A percentile compares a stretch with the other conserved stretches of the same genome.
These are phyloP conservation scores for Neoascia interrupta DNA, from an alignment of 2,888 invertebrate genomes.

Conservation along the genomic window DNA sequence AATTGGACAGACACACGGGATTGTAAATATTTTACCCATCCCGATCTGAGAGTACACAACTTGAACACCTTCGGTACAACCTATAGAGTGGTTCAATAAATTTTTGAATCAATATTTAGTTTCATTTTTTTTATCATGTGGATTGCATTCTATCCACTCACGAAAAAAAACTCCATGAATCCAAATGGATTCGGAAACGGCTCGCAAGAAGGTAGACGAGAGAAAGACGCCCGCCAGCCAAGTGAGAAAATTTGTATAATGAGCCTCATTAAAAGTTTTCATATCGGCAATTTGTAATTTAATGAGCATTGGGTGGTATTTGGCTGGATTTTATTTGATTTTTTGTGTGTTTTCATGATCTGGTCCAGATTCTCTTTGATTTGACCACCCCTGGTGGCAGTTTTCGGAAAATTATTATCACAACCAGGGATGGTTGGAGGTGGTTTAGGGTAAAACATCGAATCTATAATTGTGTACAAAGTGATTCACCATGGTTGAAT, in stretches of 20 bases:
- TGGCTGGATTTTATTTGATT: constrained; percentile 53
- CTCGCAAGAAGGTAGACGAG: too few relatives aligned
- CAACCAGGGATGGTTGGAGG: not conserved
- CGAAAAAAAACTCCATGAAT: constrained; percentile 11
- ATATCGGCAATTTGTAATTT: constrained; percentile 62
- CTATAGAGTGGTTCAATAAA: constrained; percentile 55
- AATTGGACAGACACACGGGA: constrained; percentile 58
- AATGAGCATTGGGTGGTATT: constrained; percentile 57
- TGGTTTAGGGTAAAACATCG: too few relatives aligned
- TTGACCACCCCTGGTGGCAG: constrained; percentile 49
- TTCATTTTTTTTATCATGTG: constrained; percentile 35
- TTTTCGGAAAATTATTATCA: constrained; percentile 32
- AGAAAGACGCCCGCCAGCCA: not conserved
- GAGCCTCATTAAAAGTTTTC: constrained; percentile 60
- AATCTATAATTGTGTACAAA: not conserved
- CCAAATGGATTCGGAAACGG: constrained; percentile 19
- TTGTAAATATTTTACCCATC: constrained; percentile 64
- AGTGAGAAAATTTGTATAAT: constrained; percentile 26
- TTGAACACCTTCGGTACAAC: not conserved
- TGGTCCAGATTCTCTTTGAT: constrained; percentile 57
- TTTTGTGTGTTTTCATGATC: constrained; percentile 25
- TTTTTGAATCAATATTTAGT: constrained; percentile 64
- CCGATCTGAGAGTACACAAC: constrained; percentile 7
- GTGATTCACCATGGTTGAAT: constrained; percentile 31
- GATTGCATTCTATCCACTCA: constrained; percentile 31